Evolutionary conservation across 2,888 invertebrate species (phyloP), one percentile per base, ranked within the genome.

Genomic region (Patella pellucida): DNA sequence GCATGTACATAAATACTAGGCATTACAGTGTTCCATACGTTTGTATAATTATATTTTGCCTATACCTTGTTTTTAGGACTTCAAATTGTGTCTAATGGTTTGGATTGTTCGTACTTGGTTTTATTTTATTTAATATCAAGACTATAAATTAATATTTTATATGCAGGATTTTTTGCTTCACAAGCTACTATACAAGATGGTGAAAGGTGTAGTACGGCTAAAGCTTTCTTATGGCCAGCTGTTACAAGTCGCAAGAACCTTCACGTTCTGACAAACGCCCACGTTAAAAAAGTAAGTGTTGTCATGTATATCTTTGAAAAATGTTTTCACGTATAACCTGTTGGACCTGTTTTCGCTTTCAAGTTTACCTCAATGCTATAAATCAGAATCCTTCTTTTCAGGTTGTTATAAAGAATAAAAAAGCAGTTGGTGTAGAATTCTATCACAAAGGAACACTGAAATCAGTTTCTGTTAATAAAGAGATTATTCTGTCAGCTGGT

Each of bases 401-500:
- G 88, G 77, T 88, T 2, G 54, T 85, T 4, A 76, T 85, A 72
- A 82, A 87, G 52, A 80, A 82, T 56, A 82, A 82, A n/a, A 73
- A 72, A 75, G 88, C 86, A 5, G 77, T 79, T 23, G 87, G 85
- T 7, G 86, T 89, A 69, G 82, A 85, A 74, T 84, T 86, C 67
- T 71, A 78, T n/a, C 82, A 78, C 56, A 78, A 83, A 62, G 83
- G 83, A 41, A 82, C 78, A 19, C 67, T 74, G 9, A 69, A 78
- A 9, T 71, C 51, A 15, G 83, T 87, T n/a, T 75, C 78, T 72
- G 84, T 85, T 54, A 77, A 76, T 52, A 81, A 81, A 76, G 84
- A 86, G 74, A 83, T 89, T 11, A 85, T 87, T 31, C 80, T 89
- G 41, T 86, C 86, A 31, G 90, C 88, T 7, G 90, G 90, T 12